Evolutionary conservation across 2,888 invertebrate genomes (phyloP).

Genomic region (Diarsia rubi): DNA sequence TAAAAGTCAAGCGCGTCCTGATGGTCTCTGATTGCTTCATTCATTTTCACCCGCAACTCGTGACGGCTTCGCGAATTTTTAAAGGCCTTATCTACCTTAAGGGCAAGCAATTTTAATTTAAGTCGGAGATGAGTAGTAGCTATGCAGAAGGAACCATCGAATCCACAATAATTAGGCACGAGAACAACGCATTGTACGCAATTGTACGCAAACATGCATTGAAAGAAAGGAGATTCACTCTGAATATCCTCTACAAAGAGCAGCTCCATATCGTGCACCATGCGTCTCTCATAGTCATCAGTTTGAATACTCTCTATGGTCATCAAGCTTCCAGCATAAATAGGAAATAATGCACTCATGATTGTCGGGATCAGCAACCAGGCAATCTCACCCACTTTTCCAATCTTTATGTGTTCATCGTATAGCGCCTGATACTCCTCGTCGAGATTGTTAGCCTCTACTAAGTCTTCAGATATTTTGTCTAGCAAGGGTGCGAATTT

Average conservation of each 20-base stretch:
- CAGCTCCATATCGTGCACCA: constrained; percentile 83
- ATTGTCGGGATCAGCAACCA: constrained; percentile 79
- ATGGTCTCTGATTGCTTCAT: constrained; percentile 77
- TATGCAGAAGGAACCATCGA: constrained; percentile 84
- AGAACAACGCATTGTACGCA: constrained; percentile 74
- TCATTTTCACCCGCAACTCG: constrained; percentile 72
- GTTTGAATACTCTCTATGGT: constrained; percentile 75
- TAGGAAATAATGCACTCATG: constrained; percentile 77
- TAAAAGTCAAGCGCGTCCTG: constrained; percentile 78
- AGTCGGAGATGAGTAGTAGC: constrained; percentile 79
- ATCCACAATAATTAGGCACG: constrained; percentile 77
- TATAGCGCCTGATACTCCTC: constrained; percentile 77
- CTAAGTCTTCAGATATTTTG: constrained; percentile 76
- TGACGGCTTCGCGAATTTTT: constrained; percentile 64
- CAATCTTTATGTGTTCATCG: constrained; percentile 73
- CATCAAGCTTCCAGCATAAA: constrained; percentile 76
- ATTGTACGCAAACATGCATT: constrained; percentile 79
- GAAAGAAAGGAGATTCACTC: constrained; percentile 79
- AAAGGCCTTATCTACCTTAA: constrained; percentile 76
- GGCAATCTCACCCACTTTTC: constrained; percentile 73
- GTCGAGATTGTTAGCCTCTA: constrained; percentile 76
- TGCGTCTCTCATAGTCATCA: constrained; percentile 73
- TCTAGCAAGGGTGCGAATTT: constrained; percentile 74
- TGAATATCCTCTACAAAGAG: constrained; percentile 79
- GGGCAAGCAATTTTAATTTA: constrained; percentile 78